Base-by-base conservation (phyloP, 2,113 vertebrate species). In the Rhegmatorhina hoffmannsi region DNA sequence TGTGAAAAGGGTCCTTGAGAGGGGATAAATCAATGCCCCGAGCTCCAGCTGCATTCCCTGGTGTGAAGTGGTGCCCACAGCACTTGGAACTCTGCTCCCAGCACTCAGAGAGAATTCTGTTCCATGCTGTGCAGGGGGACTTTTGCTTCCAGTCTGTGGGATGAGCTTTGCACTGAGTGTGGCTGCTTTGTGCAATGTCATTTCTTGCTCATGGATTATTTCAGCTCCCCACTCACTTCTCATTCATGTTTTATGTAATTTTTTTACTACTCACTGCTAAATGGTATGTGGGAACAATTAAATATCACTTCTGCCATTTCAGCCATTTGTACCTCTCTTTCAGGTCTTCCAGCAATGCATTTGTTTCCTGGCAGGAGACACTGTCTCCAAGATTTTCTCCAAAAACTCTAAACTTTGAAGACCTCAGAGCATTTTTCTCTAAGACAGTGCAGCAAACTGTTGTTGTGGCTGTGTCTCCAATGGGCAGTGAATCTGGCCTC, bases 21-120 rank as follows among this genome's bases (percentile, higher is more conserved):
- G 7, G 49, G 16, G 5, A 0, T 1, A 7, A n/a, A 5, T 3
- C 6, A 28, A 24, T 28, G 44, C 46, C 56, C 11, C 4, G 64
- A 78, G 43, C 69, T 62, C 69, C 0, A 2, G 46, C 56, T 60
- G 70, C 70, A 16, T 75, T 82, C 67, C 38, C n/a, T 24, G 43
- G 7, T 66, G 64, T 66, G 24, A 81, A 77, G 7, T 0, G 8
- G 33, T 23, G 60, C 77, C 77, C 4, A 1, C 34, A 62, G 21
- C 25, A 38, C 52, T 64, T 47, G 50, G 33, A 36, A 11, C 34
- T 64, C 78, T 69, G 31, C 18, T 80, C 31, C 33, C 7, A 7
- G 9, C 1, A 0, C 38, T 16, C 16, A 4, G 56, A 24, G 50
- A 7, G 0, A 2, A 10, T 50, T 67, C 77, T 17, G 28, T 49